Base-by-base conservation (phyloP, 2,113 vertebrate species). In the Hoplias malabaricus region DNA sequence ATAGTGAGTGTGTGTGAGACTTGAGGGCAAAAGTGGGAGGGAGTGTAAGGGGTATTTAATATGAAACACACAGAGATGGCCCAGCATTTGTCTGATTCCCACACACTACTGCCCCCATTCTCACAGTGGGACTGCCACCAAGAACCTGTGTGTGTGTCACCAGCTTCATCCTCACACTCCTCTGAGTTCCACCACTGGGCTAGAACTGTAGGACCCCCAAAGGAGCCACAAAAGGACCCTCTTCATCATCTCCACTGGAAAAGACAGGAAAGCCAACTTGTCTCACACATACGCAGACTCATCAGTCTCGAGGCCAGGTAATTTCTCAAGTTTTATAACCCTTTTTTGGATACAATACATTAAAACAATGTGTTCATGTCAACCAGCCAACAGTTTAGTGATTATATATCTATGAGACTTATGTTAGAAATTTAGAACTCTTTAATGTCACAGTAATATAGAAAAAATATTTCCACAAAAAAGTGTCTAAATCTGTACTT, bases 41-140 rank as follows among this genome's bases (percentile, higher is more conserved):
- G 71, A 82, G 81, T 78, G 81, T 25, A 84, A 88, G 82, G 86
- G 43, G 85, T 70, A 82, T 40, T 86, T 65, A 38, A 54, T 84
- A 89, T 85, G 84, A 92, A 92, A 90, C 90, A 86, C 88, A 89
- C 54, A 82, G 78, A 90, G 78, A 92, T 94, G 94, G 77, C 91
- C 93, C 90, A 85, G 82, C 84, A 78, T 89, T 84, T 89, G 91
- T 93, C 59, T 69, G 59, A 42, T 71, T 77, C 73, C 59, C 69
- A 54, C 46, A 73, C 27, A 25, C 54, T 77, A n/a, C 8, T 71
- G 48, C 50, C 68, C 31, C 53, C 57, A 77, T 71, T 83, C 38
- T 36, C 54, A 80, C 50, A 76, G 50, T 33, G 57, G 59, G 77
- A 73, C 48, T 1, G 19, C 59, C 69, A 72, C 34, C 1, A 72